Conservation (phyloP, 2,797 vertebrate genomes). For the Diceros bicornis region DNA sequence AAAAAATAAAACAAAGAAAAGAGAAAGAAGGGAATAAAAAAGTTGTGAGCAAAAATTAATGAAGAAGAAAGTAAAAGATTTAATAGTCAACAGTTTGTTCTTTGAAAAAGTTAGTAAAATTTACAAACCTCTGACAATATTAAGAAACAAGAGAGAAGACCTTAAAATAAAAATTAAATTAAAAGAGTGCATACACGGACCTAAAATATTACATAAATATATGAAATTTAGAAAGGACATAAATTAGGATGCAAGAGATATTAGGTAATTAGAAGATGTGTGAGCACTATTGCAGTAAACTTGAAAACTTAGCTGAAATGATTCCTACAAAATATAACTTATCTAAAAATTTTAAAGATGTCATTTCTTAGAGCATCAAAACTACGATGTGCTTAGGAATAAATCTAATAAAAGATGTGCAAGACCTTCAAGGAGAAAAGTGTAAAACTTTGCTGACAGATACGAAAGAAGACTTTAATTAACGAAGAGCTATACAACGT, state of each 20-base stretch:
- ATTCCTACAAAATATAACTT: constrained; percentile 51
- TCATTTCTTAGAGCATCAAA: constrained; percentile 44
- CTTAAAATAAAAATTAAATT: background rate
- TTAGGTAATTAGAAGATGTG: background rate
- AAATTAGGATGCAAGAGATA: background rate
- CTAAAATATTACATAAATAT: constrained; percentile 17
- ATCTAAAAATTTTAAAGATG: constrained; percentile 58
- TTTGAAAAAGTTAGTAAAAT: constrained; percentile 31
- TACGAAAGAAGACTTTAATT: constrained; percentile 49
- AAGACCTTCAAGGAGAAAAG: constrained; percentile 43
- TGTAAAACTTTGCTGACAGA: constrained; percentile 31
- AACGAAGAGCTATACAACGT: constrained; percentile 2
- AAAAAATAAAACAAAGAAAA: background rate
- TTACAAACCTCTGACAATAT: constrained; percentile 10
- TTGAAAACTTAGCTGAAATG: constrained; percentile 10
- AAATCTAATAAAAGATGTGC: constrained; percentile 22
- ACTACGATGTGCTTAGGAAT: constrained; percentile 37
- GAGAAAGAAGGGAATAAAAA: background rate
- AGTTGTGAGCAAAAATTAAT: constrained; percentile 1
- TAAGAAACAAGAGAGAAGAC: constrained; percentile 22
- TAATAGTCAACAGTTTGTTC: background rate
- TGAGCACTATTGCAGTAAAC: constrained; percentile 13
- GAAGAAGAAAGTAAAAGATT: background rate
- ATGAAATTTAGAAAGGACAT: background rate
- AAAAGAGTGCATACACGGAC: constrained; percentile 1